These are phyloP conservation scores for Arvicanthis niloticus DNA, from an alignment of 2,113 vertebrate species.

Conservation along the genomic window DNA sequence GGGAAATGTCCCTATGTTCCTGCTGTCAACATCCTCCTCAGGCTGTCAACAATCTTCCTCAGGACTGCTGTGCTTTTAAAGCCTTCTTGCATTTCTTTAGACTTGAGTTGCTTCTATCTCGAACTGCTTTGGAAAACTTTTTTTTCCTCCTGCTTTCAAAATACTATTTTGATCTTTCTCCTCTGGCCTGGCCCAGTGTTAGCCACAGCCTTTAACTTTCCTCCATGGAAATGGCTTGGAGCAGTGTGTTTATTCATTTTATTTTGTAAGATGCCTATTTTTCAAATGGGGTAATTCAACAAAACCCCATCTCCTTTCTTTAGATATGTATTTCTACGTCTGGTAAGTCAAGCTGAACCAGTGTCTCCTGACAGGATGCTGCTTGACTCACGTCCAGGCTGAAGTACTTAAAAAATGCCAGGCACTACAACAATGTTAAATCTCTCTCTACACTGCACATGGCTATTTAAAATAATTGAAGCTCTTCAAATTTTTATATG, in stretches of 20 bases:
- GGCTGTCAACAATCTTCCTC: slow-evolving; percentile 53
- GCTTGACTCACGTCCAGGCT: slow-evolving; percentile 87
- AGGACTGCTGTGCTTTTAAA: slow-evolving; percentile 33
- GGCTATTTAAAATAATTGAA: slow-evolving; percentile 92
- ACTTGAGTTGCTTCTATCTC: slow-evolving; percentile 19
- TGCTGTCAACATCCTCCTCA: slow-evolving; percentile 44
- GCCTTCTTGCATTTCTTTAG: background rate
- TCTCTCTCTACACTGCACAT: slow-evolving; percentile 85
- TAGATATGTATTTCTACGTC: background rate
- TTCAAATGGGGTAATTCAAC: background rate
- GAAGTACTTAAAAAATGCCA: slow-evolving; percentile 88
- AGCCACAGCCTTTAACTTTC: background rate
- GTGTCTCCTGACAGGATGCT: slow-evolving; percentile 82
- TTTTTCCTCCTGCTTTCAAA: background rate
- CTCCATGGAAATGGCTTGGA: slow-evolving; percentile 1
- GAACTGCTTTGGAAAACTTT: slow-evolving; percentile 14
- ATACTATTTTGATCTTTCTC: background rate
- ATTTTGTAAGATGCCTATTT: background rate
- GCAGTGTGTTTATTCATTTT: background rate
- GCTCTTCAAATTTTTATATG: slow-evolving; percentile 91
- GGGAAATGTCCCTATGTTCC: slow-evolving; percentile 54
- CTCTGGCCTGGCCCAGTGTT: background rate
- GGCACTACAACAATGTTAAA: slow-evolving; percentile 89
- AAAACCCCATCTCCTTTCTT: background rate
- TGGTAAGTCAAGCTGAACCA: slow-evolving; percentile 76